Evolutionary conservation across 2,113 vertebrate species (phyloP).

Genomic region (Urocitellus parryii): DNA sequence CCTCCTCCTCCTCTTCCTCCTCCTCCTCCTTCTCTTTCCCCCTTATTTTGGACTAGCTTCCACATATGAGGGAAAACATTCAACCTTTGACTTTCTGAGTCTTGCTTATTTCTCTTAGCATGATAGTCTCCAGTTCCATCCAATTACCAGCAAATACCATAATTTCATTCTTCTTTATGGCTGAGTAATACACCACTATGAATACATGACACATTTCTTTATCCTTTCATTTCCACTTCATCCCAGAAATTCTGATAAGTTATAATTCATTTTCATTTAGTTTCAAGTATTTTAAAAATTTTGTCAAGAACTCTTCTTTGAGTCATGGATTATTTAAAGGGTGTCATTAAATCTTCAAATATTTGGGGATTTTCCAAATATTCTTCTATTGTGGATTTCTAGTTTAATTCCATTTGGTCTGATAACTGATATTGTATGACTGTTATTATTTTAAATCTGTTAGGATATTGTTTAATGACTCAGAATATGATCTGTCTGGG

Average conservation of each 20-base stretch:
- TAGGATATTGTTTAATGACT: not conserved
- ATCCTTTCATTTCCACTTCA: not conserved
- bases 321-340: constrained; percentile 1
- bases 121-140: too few species aligned
- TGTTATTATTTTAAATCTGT: not conserved
- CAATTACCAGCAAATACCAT: too few species aligned
- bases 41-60: too few species aligned
- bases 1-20: too few species aligned
- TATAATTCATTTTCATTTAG: not conserved
- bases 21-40: too few species aligned
- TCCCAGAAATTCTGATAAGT: not conserved
- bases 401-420: constrained; percentile 8
- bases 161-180: too few species aligned
- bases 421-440: not conserved
- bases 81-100: too few species aligned
- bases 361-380: not conserved
- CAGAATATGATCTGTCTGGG: not conserved
- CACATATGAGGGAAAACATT: too few species aligned
- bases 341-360: not conserved
- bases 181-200: too few species aligned
- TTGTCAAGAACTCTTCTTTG: constrained; percentile 12
- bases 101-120: too few species aligned
- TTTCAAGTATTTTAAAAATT: constrained; percentile 46
- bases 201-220: too few species aligned
- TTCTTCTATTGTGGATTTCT: not conserved